Evolutionary conservation across 64 coral and sea anemone species (phyloP).

Genomic region (Dendrophyllia cribrosa): DNA sequence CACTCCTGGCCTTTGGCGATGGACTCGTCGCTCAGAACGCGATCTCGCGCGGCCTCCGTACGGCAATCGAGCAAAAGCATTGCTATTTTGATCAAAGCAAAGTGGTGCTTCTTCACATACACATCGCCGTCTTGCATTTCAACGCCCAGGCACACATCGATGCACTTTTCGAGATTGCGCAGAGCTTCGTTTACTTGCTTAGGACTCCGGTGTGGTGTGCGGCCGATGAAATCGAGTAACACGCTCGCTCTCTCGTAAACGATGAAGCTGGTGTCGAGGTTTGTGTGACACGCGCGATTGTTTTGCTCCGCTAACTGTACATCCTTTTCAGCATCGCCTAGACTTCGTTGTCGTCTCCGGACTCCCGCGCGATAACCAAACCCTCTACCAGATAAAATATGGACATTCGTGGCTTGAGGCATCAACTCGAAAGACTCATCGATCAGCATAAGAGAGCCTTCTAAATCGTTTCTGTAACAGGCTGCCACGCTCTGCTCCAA

Average conservation of each 20-base stretch:
- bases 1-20: conserved; percentile 23
- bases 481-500: conserved; percentile 24
- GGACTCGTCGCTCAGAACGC: neutral
- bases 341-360: conserved; percentile 32
- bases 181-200: neutral
- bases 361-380: conserved; percentile 40
- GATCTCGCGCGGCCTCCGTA: conserved; percentile 22
- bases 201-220: neutral
- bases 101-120: conserved; percentile 53
- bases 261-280: conserved; percentile 32
- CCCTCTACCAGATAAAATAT: neutral
- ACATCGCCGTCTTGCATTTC: neutral
- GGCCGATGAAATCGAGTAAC: conserved; percentile 48
- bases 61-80: conserved; percentile 54
- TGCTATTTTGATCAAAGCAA: conserved; percentile 40
- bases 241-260: conserved; percentile 57
- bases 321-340: conserved; percentile 16
- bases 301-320: conserved; percentile 30
- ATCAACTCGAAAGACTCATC: neutral
- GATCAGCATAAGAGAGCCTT: neutral
- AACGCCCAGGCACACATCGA: neutral
- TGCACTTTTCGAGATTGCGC: neutral
- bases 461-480: conserved; percentile 29
- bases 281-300: neutral
- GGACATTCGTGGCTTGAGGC: neutral